Evolutionary conservation across 2,797 vertebrate genomes (phyloP).

Genomic region (Harpagifer antarcticus): DNA sequence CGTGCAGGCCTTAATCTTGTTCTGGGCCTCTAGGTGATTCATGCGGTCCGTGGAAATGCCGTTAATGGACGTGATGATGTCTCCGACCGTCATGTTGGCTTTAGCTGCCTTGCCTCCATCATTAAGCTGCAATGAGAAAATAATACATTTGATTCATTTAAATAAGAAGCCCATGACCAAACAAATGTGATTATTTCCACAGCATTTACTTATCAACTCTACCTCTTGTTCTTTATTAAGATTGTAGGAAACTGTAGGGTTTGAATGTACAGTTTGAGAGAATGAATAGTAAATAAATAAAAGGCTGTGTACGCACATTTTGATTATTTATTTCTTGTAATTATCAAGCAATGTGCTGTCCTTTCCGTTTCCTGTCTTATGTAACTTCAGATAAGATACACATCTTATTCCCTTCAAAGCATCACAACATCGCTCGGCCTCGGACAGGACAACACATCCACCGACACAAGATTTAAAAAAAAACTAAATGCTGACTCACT

Average conservation of each 20-base stretch:
- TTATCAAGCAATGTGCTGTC: conserved; percentile 28
- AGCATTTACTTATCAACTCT: neutral
- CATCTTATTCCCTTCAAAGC: conserved; percentile 34
- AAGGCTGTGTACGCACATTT: neutral
- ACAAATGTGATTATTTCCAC: neutral
- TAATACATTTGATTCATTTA: neutral
- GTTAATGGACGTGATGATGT: conserved; percentile 94
- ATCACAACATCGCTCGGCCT: conserved; percentile 20
- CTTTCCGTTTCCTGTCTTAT: conserved; percentile 58
- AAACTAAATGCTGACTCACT: conserved; percentile 16
- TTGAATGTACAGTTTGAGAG: neutral
- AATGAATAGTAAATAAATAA: neutral
- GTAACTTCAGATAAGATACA: conserved; percentile 49
- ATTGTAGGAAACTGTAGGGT: neutral
- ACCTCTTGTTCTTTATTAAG: neutral
- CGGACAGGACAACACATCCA: conserved; percentile 14
- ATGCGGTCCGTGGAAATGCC: conserved; percentile 92
- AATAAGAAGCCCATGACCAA: neutral
- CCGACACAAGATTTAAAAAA: conserved; percentile 15
- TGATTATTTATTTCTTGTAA: conserved; percentile 32
- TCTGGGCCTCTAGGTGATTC: conserved; percentile 98
- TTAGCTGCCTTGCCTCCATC: conserved; percentile 94
- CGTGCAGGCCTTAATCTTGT: conserved; percentile 97
- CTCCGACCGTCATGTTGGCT: conserved; percentile 92
- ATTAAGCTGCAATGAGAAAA: conserved; percentile 86